Evolutionary conservation across 2,113 vertebrate genomes (phyloP), one percentile per base, ranked within the genome.

Genomic region (Phainopepla nitens): DNA sequence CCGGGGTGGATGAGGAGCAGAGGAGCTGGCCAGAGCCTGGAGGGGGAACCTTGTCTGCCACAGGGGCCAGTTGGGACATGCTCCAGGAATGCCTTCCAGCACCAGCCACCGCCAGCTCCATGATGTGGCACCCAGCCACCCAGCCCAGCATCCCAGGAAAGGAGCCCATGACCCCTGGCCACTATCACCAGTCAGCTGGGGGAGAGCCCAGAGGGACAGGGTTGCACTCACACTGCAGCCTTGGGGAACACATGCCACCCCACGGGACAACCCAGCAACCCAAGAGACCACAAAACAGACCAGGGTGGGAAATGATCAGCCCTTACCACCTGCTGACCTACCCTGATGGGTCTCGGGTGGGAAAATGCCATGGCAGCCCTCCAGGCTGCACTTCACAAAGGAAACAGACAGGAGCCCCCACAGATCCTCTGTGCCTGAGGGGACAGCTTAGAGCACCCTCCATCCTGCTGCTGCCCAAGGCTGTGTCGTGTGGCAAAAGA

Each of bases 1-100:
- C 60, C 0, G 5, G 44, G 44, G 47, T 0, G 1, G 85, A 31
- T 3, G 18, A 83, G 18, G n/a, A 81, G 45, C 62, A 27, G 71
- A 91, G 66, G 77, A 90, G 75, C 66, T 83, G 87, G 65, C 58
- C 8, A 6, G 54, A 84, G 82, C 42, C 53, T 3, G 4, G 39
- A 89, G 72, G 39, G 56, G 79, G n/a, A 92, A 51, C 79, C 53
- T 89, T 2, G 19, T 78, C 82, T 64, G 87, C 89, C 17, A 5
- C 14, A 5, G 36, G 77, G 80, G 50, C 94, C 9, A 12, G 90
- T 3, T 91, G 68, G 86, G 88, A 94, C 95, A 94, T 0, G 70
- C 90, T 96, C 85, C 77, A 92, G 91, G 94, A 96, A 96, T 90
- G 94, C 91, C 79, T 91, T 64, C 42, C 85, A 87, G 73, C 79